Conservation (phyloP, 2,113 vertebrate species). For the Nannospalax galili region DNA sequence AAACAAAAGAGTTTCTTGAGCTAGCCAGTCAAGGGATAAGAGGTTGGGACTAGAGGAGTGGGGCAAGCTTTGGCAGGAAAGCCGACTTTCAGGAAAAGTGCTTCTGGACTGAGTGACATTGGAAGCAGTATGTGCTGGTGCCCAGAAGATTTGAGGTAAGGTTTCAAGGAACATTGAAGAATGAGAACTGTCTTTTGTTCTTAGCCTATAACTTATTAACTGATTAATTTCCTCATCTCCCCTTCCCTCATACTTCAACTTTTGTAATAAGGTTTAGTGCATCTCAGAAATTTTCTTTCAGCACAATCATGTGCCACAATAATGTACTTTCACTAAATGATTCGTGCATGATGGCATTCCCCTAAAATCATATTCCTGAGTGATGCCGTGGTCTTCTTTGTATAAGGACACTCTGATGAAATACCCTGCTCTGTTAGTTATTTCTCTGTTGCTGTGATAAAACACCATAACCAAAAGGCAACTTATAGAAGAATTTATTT, state of each 20-base stretch:
- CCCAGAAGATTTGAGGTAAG: neutral
- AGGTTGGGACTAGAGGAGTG: neutral
- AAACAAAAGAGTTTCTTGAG: neutral
- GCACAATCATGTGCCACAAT: neutral
- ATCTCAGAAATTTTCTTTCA: neutral
- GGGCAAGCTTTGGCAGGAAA: too few species aligned
- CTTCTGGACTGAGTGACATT: neutral
- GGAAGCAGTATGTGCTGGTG: neutral
- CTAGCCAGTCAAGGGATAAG: neutral
- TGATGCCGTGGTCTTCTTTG: neutral
- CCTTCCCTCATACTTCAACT: neutral
- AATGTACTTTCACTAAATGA: neutral
- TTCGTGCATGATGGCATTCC: neutral
- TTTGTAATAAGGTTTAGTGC: neutral
- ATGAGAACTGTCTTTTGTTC: neutral
- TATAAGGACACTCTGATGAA: neutral
- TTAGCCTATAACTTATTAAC: neutral
- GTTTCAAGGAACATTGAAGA: neutral
- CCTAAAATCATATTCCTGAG: neutral
- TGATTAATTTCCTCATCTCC: neutral
- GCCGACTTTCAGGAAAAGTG: too few species aligned
- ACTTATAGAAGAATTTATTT: too few species aligned
- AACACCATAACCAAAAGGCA: too few species aligned
- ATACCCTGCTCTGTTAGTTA: too few species aligned
- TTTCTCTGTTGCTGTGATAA: too few species aligned